Evolutionary conservation across 2,113 vertebrate genomes (phyloP).

Genomic region (Oreochromis aureus): DNA sequence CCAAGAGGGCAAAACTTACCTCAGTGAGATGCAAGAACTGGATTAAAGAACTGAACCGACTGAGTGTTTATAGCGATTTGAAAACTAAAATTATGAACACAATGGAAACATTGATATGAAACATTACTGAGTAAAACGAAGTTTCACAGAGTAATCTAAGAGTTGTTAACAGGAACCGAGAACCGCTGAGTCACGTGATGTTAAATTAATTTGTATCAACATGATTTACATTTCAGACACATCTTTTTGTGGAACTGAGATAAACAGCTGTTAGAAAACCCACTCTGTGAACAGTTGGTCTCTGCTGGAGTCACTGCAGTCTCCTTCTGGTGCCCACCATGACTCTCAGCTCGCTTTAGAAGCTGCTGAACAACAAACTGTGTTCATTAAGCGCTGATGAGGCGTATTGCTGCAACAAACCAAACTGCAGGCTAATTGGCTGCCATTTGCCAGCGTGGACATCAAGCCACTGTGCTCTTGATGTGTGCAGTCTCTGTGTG

Average conservation of each 20-base stretch:
- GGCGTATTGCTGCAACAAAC: neutral
- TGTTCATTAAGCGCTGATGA: constrained; percentile 30
- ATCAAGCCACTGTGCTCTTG: neutral
- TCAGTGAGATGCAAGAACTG: neutral
- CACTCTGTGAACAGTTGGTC: neutral
- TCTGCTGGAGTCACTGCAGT: neutral
- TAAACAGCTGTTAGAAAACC: neutral
- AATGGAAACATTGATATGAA: neutral
- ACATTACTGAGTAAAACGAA: neutral
- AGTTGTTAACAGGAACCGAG: neutral
- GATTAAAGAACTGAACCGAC: neutral
- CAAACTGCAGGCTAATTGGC: constrained; percentile 30
- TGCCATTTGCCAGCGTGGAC: constrained; percentile 11
- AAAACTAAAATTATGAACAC: neutral
- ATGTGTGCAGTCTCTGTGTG: neutral
- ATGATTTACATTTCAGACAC: neutral
- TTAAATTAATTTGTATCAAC: neutral
- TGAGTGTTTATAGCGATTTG: neutral
- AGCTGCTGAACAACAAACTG: neutral
- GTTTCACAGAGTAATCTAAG: neutral
- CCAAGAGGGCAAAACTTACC: fast-evolving
- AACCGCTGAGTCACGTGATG: fast-evolving
- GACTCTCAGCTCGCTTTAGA: neutral
- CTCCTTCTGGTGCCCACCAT: neutral
- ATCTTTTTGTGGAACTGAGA: neutral